Evolutionary conservation across 2,113 vertebrate genomes (phyloP), one percentile per base, ranked within the genome.

Genomic region (Leuciscus idus): DNA sequence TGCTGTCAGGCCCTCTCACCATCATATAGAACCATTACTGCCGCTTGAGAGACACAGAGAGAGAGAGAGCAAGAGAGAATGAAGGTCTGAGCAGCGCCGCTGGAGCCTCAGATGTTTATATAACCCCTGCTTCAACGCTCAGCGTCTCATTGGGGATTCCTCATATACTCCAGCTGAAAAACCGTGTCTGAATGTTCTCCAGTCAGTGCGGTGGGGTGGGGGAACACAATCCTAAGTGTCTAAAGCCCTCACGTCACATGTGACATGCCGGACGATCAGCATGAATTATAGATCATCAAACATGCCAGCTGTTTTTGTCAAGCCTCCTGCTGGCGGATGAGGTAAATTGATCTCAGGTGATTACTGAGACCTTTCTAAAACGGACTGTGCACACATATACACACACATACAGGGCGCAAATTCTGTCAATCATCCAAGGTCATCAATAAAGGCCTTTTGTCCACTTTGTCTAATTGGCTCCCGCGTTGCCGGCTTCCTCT

Each of bases 381-480:
- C 23, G 8, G 70, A 84, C 55, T 33, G 21, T 4, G 26, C 11
- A 66, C 26, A 46, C 46, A 80, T 12, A 80, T 8, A 15, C 59
- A 46, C 23, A 50, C 68, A 82, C 86, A 87, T 80, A 23, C 43
- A 57, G 39, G 72, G 59, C 61, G 19, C 33, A 83, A 87, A 23
- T 61, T 85, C 92, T 93, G 94, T 92, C 94, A 95, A 87, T 95
- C 94, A 94, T 91, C 57, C 92, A 87, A 87, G 88, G 91, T 92
- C 92, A 90, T 94, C 92, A 95, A 93, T 93, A 93, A 90, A 92
- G 91, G 91, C 88, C 92, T 93, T 94, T 94, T 94, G 93, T 95
- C 92, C 93, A 94, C 93, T 94, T 93, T 91, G 93, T 91, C 91
- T 95, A 95, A 95, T 95, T 95, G 93, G 93, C 89, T 94, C 94